Conservation (phyloP, 2,113 vertebrate species). For the Microcebus jonahi region DNA sequence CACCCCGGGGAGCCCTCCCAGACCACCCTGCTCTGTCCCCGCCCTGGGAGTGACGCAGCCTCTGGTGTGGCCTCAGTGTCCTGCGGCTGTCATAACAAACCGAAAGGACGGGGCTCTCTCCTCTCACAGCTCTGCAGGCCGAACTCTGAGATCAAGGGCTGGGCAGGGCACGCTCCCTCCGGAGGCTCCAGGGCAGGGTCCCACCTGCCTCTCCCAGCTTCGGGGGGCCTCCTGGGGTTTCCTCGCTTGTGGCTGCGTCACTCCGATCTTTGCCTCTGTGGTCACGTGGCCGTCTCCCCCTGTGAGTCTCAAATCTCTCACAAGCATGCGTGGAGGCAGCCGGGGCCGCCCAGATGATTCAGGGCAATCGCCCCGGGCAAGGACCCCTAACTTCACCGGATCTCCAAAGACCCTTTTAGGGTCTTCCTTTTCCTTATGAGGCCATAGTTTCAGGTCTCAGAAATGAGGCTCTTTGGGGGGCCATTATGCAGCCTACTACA, state of each 20-base stretch:
- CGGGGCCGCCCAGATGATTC: neutral
- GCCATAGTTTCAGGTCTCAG: neutral
- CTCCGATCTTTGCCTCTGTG: neutral
- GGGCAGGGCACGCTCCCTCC: neutral
- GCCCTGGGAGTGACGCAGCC: too few relatives aligned
- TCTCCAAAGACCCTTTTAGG: neutral
- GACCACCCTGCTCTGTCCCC: too few relatives aligned
- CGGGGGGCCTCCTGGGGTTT: too few relatives aligned
- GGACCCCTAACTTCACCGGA: neutral
- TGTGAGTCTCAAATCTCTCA: neutral
- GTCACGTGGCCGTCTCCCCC: neutral
- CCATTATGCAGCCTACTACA: rapidly evolving
- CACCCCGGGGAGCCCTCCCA: neutral
- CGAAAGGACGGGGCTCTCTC: neutral
- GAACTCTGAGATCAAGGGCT: neutral
- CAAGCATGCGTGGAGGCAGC: rapidly evolving
- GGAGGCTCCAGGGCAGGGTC: neutral
- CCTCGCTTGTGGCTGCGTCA: neutral
- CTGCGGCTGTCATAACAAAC: neutral
- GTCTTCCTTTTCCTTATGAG: too few relatives aligned
- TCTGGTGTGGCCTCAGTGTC: rapidly evolving
- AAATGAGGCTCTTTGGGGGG: too few relatives aligned
- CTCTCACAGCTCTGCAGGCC: neutral
- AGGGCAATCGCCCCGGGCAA: too few relatives aligned
- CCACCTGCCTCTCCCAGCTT: neutral